Base-by-base conservation (phyloP, 2,888 invertebrate genomes). In the Fragum fragum region DNA sequence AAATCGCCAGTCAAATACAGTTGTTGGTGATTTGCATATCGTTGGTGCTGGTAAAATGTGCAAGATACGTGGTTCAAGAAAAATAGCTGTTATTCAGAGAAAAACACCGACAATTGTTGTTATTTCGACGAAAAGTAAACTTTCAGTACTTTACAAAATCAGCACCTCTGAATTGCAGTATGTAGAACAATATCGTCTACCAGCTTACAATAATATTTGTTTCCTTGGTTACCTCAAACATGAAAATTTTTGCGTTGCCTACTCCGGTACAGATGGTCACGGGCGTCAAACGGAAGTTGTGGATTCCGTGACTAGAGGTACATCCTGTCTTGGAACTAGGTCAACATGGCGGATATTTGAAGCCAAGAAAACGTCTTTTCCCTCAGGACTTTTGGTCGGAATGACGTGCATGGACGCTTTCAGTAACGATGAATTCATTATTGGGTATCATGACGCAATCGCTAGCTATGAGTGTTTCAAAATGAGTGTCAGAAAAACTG, bases 371-470 rank as follows among this genome's bases (percentile, higher is more conserved):
- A 66, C 66, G 42, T 66, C 66, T 42, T 42, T 42, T 66, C 66
- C 66, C 21, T 36, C 21, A 26, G 23, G 36, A n/a, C 39, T 66
- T 21, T 23, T 66, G 42, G 21, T 39, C 14, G 66, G 42, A 21
- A 66, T 66, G 66, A 66, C 66, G 21, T 66, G 66, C 23, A 66
- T 66, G 66, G 66, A 66, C 66, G 66, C 42, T 39, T 66, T 66
- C 66, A 66, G 26, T 21, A 9, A 66, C 9, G 23, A 66, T 7
- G 66, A 66, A 42, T 66, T 66, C 26, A 66, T 66, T 42, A 42
- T 66, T 7, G 66, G 42, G 0, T 66, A 66, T n/a, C 21, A 11
- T 1, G 66, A 66, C 23, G 42, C 11, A 21, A 66, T 66, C 23
- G 39, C 26, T 14, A 66, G 66, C 66, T 66, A 23, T n/a, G 42